These are phyloP conservation scores for Dichetophora obliterata DNA, from an alignment of 2,888 invertebrate species.

Conservation along the genomic window DNA sequence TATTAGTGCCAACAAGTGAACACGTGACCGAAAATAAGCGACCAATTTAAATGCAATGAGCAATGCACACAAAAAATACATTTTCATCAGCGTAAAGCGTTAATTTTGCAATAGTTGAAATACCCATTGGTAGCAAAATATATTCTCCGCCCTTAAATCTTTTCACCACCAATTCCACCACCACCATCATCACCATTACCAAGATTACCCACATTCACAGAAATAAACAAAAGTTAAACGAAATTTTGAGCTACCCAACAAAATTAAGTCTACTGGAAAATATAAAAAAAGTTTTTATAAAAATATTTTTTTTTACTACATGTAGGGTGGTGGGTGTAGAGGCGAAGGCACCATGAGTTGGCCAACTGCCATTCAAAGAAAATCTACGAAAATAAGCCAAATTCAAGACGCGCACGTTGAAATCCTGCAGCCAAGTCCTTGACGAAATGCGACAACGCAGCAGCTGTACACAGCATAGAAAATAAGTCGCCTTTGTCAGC, in stretches of 20 bases:
- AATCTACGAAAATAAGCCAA: constrained; percentile 2
- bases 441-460: constrained; percentile 9
- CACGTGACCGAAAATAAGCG: too few relatives aligned
- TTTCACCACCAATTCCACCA: background rate
- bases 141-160: background rate
- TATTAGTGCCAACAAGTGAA: too few relatives aligned
- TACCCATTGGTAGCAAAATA: background rate
- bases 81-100: constrained; percentile 10
- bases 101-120: background rate
- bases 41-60: too few relatives aligned
- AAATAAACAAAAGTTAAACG: constrained; percentile 7
- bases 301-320: background rate
- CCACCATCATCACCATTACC: background rate
- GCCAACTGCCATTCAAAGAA: constrained; percentile 4
- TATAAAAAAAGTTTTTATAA: background rate
- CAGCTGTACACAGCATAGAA: background rate
- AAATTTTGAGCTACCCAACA: background rate
- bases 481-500: background rate
- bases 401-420: constrained; percentile 7
- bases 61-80: background rate
- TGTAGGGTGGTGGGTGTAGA: background rate
- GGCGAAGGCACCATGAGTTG: background rate
- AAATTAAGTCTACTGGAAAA: background rate
- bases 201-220: background rate
- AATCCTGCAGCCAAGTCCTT: constrained; percentile 8